Percentiles rank a stretch among this genome's conserved stretches.
phyloP scores from a whole-genome alignment of 1,140 invertebrate species.

The Bombus terrestris region DNA sequence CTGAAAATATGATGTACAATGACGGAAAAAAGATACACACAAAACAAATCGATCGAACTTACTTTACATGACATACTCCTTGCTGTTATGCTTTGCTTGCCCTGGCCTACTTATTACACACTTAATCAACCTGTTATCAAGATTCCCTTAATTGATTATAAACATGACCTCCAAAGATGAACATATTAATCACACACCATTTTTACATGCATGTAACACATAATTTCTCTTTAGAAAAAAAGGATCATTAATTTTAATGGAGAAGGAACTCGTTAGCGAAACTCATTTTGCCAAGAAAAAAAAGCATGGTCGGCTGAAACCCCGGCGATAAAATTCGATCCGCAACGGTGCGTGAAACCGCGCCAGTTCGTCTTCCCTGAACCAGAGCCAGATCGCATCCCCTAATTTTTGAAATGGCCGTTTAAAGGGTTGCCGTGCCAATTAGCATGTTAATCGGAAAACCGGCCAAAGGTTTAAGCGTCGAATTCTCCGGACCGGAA shows the following conservation, averaged over 20 bases:
- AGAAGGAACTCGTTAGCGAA: not conserved
- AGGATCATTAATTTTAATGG: not conserved
- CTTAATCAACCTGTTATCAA: conserved; percentile 15
- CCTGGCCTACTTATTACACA: conserved; percentile 25
- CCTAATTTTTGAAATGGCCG: conserved; percentile 68
- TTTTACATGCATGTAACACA: not conserved
- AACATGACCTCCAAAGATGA: not conserved
- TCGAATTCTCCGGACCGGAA: not conserved
- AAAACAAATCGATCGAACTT: conserved; percentile 7
- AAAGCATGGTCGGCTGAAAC: conserved; percentile 38
- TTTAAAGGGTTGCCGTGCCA: conserved; percentile 69
- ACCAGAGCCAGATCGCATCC: conserved; percentile 32
- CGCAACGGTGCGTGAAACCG: conserved; percentile 34
- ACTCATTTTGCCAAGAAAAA: conserved; percentile 6
- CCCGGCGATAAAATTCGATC: conserved; percentile 43
- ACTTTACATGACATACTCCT: conserved; percentile 13
- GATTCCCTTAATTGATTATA: not conserved
- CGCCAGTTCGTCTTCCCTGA: conserved; percentile 50
- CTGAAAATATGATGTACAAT: no score
- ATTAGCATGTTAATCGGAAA: conserved; percentile 64
- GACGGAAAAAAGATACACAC: no score
- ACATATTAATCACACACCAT: not conserved
- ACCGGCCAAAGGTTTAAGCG: conserved; percentile 53
- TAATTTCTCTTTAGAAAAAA: not conserved
- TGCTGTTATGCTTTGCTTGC: conserved; percentile 7